Evolutionary conservation across 2,113 vertebrate species (phyloP).

Genomic region (Prunella himalayana): DNA sequence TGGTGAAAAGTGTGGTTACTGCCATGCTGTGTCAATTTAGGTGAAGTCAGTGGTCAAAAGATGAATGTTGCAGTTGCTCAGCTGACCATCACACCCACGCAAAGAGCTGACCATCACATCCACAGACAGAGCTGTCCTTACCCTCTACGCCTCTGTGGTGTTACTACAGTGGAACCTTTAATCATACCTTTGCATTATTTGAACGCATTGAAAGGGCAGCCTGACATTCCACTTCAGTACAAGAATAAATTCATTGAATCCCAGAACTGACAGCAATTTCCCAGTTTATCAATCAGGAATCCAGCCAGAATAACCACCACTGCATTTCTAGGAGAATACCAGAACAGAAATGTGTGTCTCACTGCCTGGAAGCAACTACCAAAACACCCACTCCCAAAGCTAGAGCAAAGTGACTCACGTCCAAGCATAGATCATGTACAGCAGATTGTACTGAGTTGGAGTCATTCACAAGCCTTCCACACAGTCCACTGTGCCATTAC

Average conservation of each 20-base stretch:
- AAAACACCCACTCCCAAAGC: not conserved
- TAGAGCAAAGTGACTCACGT: slow-evolving; percentile 56
- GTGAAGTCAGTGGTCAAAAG: too few species aligned
- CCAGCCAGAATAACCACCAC: slow-evolving; percentile 78
- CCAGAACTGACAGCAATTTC: slow-evolving; percentile 77
- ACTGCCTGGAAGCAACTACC: not conserved
- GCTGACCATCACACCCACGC: too few species aligned
- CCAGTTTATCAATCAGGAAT: slow-evolving; percentile 83
- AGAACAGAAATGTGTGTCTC: not conserved
- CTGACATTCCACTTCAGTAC: not conserved
- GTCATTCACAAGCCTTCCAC: slow-evolving; percentile 80
- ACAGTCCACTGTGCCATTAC: slow-evolving; percentile 65
- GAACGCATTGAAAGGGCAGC: not conserved
- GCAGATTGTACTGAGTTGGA: slow-evolving; percentile 63
- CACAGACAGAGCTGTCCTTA: too few species aligned
- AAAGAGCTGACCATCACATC: too few species aligned
- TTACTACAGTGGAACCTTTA: too few species aligned
- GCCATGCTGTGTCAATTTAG: too few species aligned
- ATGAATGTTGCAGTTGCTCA: too few species aligned
- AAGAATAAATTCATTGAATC: not conserved
- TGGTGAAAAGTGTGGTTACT: too few species aligned
- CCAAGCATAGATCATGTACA: slow-evolving; percentile 79
- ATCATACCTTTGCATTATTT: too few species aligned
- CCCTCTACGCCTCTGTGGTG: too few species aligned
- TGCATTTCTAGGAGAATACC: slow-evolving; percentile 71